A percentile compares a stretch with the other conserved stretches of the same genome.
These are phyloP conservation scores for Apodemia zela DNA, from an alignment of 2,888 invertebrate species.

Conservation along the genomic window DNA sequence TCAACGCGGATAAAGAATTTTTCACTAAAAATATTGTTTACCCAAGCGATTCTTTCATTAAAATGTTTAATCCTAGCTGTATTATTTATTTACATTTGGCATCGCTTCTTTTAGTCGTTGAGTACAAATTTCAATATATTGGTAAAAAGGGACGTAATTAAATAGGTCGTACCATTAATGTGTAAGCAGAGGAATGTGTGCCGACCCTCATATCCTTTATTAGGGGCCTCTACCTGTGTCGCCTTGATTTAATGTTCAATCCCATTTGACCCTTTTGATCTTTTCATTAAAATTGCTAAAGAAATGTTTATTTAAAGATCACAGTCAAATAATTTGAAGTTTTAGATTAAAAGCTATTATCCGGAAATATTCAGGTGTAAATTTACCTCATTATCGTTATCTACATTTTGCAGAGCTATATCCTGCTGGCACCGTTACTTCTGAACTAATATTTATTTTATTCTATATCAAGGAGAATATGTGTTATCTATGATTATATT, in stretches of 20 bases:
- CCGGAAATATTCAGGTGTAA: background rate
- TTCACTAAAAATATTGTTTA: too few species aligned
- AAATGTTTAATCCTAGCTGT: background rate
- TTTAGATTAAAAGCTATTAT: background rate
- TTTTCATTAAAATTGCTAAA: slow-evolving; percentile 2
- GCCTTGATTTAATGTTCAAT: background rate
- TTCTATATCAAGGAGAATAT: too few species aligned
- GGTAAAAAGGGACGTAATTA: too few species aligned
- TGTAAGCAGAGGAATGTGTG: background rate
- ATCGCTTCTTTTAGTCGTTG: too few species aligned
- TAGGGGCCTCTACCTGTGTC: background rate
- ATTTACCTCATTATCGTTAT: background rate
- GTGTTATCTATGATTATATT: too few species aligned
- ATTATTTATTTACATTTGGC: background rate
- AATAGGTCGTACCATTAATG: background rate
- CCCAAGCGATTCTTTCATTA: too few species aligned
- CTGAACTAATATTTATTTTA: background rate
- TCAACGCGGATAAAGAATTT: too few species aligned
- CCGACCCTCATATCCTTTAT: slow-evolving; percentile 1
- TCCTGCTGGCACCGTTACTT: background rate
- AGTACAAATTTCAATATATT: too few species aligned
- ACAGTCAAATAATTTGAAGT: background rate
- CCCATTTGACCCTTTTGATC: slow-evolving; percentile 1
- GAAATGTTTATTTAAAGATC: slow-evolving; percentile 3
- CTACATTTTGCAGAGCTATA: background rate